Evolutionary conservation across 53 echinoderm and acorn worm species (phyloP), one percentile per base, ranked within the genome.

Genomic region (Hippasteria phrygiana): DNA sequence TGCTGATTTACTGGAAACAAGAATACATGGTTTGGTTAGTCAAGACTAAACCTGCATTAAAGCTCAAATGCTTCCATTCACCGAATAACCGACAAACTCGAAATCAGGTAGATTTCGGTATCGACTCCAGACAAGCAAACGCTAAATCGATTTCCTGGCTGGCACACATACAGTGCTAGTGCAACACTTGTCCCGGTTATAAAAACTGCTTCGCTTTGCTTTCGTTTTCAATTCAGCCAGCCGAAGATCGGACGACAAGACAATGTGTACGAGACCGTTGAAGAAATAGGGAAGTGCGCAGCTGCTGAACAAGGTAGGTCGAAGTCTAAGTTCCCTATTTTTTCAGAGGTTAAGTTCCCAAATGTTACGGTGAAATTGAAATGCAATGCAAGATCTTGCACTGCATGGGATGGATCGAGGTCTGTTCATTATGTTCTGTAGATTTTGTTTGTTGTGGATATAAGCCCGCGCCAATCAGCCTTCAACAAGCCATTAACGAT

Each of bases 181-280:
- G n/a, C n/a, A n/a, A n/a, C n/a, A 10, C 24, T 59, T 42, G 74
- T 27, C 37, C 4, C 24, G 50, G 3, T 5, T 85, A 69, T 69
- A 69, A 69, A 82, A 71, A 85, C 69, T 2, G 22, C 50, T 17
- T 20, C 48, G 47, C 4, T 53, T 35, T 48, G 48, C 43, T 85
- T 85, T 85, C 53, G 27, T 70, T 85, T 37, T 46, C n/a, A 50
- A 35, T 37, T n/a, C n/a, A 88, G 79, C 32, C 90, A 59, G 35
- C 70, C 81, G 48, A 90, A 81, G 62, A 59, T 82, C 20, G 2
- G 42, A 55, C 71, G 72, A 56, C 81, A 82, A 53, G 90, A 90
- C 82, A 90, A 90, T 59, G 82, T 90, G 42, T 90, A 90, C 43
- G 90, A 90, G 50, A 90, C 90, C 1, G 90, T 90, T 34, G 73